Evolutionary conservation across 1,140 invertebrate species (phyloP), one percentile per base, ranked within the genome.

Genomic region (Dreissena rostriformis): DNA sequence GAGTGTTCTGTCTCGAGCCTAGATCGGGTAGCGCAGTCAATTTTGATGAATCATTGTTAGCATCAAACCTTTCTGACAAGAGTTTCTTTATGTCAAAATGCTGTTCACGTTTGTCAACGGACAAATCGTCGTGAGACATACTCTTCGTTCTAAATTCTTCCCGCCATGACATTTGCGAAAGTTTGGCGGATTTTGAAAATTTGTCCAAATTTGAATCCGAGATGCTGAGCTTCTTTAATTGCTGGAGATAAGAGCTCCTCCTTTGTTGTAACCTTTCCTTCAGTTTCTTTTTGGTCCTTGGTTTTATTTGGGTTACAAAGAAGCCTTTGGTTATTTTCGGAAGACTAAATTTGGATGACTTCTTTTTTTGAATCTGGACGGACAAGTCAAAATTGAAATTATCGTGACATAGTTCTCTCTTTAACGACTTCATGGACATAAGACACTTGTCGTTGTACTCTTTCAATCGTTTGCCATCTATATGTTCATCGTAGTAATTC

Each of bases 301-400:
- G 66, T 24, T 39, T 26, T 17, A 65, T 67, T 39, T 77, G 75
- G 28, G 75, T 67, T 6, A 77, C 63, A 22, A 77, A 28, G 28
- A 49, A 77, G 19, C 63, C 51, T 15, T 39, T 65, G 7, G 66
- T 52, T 28, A 77, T 49, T 53, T 52, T 77, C 5, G 75, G 75
- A 53, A 77, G 39, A 67, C 55, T 52, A 26, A 67, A 14, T 22
- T 77, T 63, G 12, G 26, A 6, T 17, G 7, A 52, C 63, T 17
- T 77, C 67, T 77, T 77, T 14, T 24, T 5, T 52, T 39, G 26
- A 11, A 77, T 66, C 19, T 39, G 63, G 67, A 63, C 63, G 15
- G 39, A n/a, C 22, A 26, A 67, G 14, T 77, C 75, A 49, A 77
- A 77, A 49, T 77, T 66, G 24, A 66, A 77, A 67, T 80, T 80